A percentile compares a stretch with the other conserved stretches of the same genome.
phyloP scores from a whole-genome alignment of 2,888 invertebrate species.

The Apamea anceps region DNA sequence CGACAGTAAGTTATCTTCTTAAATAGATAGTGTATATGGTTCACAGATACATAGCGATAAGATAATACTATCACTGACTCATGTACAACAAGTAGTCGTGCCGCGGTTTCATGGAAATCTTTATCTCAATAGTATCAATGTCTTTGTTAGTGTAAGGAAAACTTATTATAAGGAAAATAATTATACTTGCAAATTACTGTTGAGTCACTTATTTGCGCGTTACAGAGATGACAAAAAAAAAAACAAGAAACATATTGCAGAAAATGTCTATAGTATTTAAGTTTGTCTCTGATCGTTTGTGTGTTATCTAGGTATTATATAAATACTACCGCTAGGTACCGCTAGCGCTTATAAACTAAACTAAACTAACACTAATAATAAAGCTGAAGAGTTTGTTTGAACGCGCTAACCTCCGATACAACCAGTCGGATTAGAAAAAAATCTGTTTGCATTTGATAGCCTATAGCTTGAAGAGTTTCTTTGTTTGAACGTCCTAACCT shows the following conservation, averaged over 20 bases:
- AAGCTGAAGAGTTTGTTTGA: too few species aligned
- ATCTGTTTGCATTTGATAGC: too few species aligned
- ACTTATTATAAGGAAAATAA: conserved; percentile 15
- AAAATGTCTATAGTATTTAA: background rate
- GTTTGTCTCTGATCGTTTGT: background rate
- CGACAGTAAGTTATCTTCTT: background rate
- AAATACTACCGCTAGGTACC: too few species aligned
- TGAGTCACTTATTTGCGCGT: background rate
- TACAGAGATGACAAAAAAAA: background rate
- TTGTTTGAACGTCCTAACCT: too few species aligned
- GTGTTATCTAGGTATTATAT: background rate
- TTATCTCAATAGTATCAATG: conserved; percentile 20
- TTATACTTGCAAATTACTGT: conserved; percentile 24
- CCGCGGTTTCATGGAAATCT: conserved; percentile 33
- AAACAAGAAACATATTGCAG: background rate
- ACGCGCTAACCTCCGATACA: too few species aligned
- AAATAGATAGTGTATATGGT: conserved; percentile 25
- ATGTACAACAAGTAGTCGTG: conserved; percentile 13
- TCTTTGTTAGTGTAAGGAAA: conserved; percentile 10
- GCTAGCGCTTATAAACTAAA: too few species aligned
- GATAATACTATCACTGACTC: conserved; percentile 18
- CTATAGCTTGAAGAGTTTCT: too few species aligned
- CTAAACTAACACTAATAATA: too few species aligned
- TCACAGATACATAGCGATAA: conserved; percentile 29
- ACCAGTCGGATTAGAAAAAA: too few species aligned